Percentiles rank a stretch among this genome's conserved stretches.
Evolutionary conservation across 2,797 vertebrate genomes (phyloP).

Genomic region (Sphenodon punctatus): DNA sequence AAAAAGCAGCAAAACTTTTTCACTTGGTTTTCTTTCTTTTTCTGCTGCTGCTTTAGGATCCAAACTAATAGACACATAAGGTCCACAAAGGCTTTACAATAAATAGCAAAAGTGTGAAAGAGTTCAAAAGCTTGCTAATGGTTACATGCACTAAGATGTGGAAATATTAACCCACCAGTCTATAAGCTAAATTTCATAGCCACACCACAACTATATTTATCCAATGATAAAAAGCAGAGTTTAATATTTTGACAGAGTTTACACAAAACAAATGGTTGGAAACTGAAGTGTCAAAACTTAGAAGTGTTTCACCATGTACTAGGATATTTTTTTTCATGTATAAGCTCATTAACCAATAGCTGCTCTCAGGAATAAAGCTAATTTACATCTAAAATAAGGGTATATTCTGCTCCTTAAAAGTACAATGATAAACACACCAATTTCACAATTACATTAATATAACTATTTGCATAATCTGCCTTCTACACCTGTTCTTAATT

Average conservation of each 20-base stretch:
- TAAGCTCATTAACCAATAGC: slow-evolving; percentile 72
- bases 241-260: background rate
- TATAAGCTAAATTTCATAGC: slow-evolving; percentile 24
- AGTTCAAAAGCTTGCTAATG: slow-evolving; percentile 10
- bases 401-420: slow-evolving; percentile 78
- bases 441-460: slow-evolving; percentile 84
- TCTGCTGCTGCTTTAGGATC: slow-evolving; percentile 2
- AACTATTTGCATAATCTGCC: slow-evolving; percentile 82
- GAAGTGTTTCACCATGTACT: slow-evolving; percentile 46
- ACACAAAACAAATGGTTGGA: slow-evolving; percentile 15
- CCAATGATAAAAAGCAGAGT: slow-evolving; percentile 18
- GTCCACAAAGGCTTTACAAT: background rate
- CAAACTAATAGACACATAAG: background rate
- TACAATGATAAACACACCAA: slow-evolving; percentile 80
- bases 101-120: background rate
- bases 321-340: slow-evolving; percentile 53
- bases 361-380: slow-evolving; percentile 74
- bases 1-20: background rate
- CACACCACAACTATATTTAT: background rate
- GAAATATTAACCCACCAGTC: background rate
- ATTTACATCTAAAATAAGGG: slow-evolving; percentile 82
- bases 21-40: slow-evolving; percentile 22
- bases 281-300: slow-evolving; percentile 50
- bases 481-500: slow-evolving; percentile 82
- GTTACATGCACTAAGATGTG: rapidly evolving